Conservation (phyloP, 2,113 vertebrate genomes). For the Carettochelys insculpta region DNA sequence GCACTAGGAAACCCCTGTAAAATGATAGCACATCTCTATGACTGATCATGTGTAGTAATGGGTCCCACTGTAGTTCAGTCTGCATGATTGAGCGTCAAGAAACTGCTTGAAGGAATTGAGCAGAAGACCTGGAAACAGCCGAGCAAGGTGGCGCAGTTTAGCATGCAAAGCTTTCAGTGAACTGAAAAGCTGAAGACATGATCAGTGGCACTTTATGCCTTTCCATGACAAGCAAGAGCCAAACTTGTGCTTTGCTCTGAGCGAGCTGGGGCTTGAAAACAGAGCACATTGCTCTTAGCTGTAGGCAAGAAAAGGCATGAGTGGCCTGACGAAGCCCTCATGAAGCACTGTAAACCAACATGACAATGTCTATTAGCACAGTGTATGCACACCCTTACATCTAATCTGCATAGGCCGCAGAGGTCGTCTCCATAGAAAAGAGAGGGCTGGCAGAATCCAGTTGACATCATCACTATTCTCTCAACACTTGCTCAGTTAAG, state of each 20-base stretch:
- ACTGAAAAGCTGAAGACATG: too few species aligned
- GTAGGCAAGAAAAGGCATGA: background rate
- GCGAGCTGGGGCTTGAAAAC: background rate
- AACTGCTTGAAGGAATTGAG: background rate
- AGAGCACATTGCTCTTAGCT: background rate
- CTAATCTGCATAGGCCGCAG: constrained; percentile 32
- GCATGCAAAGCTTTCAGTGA: background rate
- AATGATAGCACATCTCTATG: background rate
- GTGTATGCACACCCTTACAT: constrained; percentile 10
- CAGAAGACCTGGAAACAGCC: background rate
- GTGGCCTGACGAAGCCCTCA: background rate
- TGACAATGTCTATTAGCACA: constrained; percentile 22
- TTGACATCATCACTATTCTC: constrained; percentile 66
- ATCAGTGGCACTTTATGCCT: background rate
- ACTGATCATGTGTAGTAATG: background rate
- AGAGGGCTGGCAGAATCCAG: background rate
- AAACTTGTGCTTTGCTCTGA: background rate
- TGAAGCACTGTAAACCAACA: background rate
- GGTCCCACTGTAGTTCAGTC: background rate
- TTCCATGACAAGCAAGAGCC: background rate
- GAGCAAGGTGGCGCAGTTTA: background rate
- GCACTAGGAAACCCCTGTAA: background rate
- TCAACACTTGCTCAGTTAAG: constrained; percentile 61
- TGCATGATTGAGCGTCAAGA: background rate
- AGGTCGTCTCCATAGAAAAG: constrained; percentile 44